A percentile compares a stretch with the other conserved stretches of the same genome.
Evolutionary conservation across 35 echinoderm and acorn worm genomes (phyloP).

Genomic region (Patiria miniata): DNA sequence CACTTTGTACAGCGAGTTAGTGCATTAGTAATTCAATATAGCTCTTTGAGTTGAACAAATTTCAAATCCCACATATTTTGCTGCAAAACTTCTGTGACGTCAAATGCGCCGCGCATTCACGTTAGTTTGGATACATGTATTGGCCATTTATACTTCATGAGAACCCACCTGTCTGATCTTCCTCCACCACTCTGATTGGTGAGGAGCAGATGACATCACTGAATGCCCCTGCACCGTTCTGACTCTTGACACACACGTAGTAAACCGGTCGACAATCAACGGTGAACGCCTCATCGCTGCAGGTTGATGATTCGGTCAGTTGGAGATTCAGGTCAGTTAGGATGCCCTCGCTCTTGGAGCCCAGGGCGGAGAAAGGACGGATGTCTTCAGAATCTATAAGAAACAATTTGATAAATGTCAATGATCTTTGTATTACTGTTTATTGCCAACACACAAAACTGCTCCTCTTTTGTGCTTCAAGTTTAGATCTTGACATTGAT

Average conservation of each 20-base stretch:
- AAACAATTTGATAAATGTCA: neutral
- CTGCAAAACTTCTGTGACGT: no score
- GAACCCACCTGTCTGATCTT: conserved; percentile 31
- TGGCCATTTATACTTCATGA: no score
- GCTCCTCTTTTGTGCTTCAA: no score
- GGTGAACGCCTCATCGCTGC: conserved; percentile 8
- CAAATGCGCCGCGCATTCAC: no score
- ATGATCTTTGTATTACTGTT: neutral
- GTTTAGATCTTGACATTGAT: no score
- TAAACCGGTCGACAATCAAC: conserved; percentile 34
- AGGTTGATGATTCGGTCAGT: conserved; percentile 28
- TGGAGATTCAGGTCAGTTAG: conserved; percentile 14
- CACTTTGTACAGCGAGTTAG: no score
- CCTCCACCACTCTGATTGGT: conserved; percentile 47
- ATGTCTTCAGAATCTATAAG: conserved; percentile 31
- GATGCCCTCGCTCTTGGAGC: neutral
- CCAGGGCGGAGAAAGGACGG: neutral
- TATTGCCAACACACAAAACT: no score
- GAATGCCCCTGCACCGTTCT: conserved; percentile 51
- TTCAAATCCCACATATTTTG: no score
- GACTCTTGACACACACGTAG: conserved; percentile 51
- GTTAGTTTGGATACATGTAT: no score
- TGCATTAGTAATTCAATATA: no score
- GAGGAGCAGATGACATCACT: conserved; percentile 27
- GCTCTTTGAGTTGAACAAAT: no score